phyloP scores from a whole-genome alignment of 2,888 invertebrate genomes.

The Pelosia muscerda region DNA sequence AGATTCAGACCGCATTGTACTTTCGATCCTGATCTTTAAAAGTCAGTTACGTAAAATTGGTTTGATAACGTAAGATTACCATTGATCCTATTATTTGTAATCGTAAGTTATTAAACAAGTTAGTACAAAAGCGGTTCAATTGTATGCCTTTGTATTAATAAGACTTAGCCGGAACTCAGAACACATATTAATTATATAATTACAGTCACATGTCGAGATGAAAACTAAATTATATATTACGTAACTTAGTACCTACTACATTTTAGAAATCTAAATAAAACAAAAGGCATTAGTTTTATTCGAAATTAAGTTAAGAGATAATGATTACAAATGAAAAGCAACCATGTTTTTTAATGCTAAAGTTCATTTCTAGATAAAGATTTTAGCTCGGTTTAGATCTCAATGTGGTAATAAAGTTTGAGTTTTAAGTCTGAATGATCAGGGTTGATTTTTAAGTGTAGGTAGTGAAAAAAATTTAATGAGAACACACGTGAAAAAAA shows the following conservation, averaged over 20 bases:
- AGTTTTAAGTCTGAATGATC: not conserved
- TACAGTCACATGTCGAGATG: slow-evolving; percentile 8
- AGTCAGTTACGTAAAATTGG: too few relatives aligned
- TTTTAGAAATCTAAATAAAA: slow-evolving; percentile 61
- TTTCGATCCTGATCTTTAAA: too few relatives aligned
- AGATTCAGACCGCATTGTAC: too few relatives aligned
- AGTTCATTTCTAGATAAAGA: slow-evolving; percentile 4
- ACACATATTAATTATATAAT: not conserved
- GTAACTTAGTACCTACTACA: slow-evolving; percentile 14
- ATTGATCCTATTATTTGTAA: too few relatives aligned
- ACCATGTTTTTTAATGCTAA: not conserved
- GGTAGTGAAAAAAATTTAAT: slow-evolving; percentile 19
- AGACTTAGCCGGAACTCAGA: not conserved
- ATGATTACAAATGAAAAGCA: slow-evolving; percentile 17
- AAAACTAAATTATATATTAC: slow-evolving; percentile 15
- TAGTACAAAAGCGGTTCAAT: not conserved
- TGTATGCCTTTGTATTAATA: not conserved
- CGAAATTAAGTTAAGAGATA: slow-evolving; percentile 45
- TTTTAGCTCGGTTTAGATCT: not conserved
- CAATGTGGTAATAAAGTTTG: not conserved
- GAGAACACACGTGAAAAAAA: slow-evolving; percentile 49
- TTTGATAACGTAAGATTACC: too few relatives aligned
- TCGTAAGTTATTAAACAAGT: not conserved
- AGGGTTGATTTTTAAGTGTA: slow-evolving; percentile 13
- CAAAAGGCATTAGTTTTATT: slow-evolving; percentile 49